A percentile compares a stretch with the other conserved stretches of the same genome.
phyloP scores from a whole-genome alignment of 1,140 invertebrate species.

The Cherax quadricarinatus region DNA sequence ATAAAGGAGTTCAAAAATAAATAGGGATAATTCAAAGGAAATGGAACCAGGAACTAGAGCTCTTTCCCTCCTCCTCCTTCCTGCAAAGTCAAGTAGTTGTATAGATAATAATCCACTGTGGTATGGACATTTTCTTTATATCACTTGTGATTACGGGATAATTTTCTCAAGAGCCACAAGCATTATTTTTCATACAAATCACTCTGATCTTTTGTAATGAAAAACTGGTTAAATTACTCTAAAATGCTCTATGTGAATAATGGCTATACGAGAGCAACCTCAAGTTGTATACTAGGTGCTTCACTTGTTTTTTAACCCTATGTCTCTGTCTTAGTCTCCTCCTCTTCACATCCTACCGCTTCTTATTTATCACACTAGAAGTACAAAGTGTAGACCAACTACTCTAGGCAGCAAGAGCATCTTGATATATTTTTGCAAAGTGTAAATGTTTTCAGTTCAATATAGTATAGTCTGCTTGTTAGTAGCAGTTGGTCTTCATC shows the following conservation, averaged over 20 bases:
- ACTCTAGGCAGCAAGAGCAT: background rate
- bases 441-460: conserved; percentile 22
- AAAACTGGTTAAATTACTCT: background rate
- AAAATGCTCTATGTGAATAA: background rate
- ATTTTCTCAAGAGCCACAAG: background rate
- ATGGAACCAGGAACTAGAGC: too few relatives aligned
- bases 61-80: too few relatives aligned
- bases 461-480: background rate
- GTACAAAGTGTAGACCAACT: conserved; percentile 54
- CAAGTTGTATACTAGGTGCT: background rate
- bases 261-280: background rate
- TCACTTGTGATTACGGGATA: background rate
- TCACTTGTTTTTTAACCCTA: background rate
- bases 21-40: too few relatives aligned
- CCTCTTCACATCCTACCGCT: background rate
- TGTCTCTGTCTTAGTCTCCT: background rate
- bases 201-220: background rate
- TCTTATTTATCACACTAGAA: conserved; percentile 45
- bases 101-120: too few relatives aligned
- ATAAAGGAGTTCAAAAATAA: too few relatives aligned
- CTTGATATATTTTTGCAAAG: conserved; percentile 36
- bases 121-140: background rate
- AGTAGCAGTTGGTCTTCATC: conserved; percentile 42
- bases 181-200: background rate
- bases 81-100: too few relatives aligned